Percentiles rank a stretch among this genome's conserved stretches.
These are phyloP conservation scores for Myrmophylax atrothorax DNA, from an alignment of 2,113 vertebrate genomes.

Conservation along the genomic window DNA sequence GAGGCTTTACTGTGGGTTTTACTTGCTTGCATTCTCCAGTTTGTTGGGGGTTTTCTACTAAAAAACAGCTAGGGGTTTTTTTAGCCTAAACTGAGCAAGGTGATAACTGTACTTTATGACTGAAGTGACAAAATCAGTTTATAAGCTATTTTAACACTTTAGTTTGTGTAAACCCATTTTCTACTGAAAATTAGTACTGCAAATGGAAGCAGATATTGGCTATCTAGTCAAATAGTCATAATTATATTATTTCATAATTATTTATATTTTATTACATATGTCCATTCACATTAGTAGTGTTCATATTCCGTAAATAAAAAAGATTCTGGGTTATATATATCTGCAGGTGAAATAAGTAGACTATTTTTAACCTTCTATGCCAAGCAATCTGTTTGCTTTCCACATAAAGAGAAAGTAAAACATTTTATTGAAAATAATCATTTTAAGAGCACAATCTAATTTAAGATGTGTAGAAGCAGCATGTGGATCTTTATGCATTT, in stretches of 20 bases:
- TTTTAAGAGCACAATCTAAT: background rate
- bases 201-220: background rate
- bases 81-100: background rate
- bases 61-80: background rate
- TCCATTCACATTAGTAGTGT: background rate
- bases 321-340: background rate
- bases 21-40: background rate
- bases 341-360: background rate
- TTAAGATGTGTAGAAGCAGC: background rate
- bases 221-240: background rate
- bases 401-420: background rate
- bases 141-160: conserved; percentile 1
- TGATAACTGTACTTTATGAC: conserved; percentile 4
- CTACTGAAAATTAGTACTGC: background rate
- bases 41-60: background rate
- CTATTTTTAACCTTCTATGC: background rate
- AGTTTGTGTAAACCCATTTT: background rate
- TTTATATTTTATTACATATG: background rate
- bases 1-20: background rate
- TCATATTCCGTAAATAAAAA: background rate
- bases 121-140: conserved; percentile 29
- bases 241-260: background rate
- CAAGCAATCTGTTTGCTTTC: background rate
- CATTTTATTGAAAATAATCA: background rate
- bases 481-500: background rate